Evolutionary conservation across 2,113 vertebrate species (phyloP).

Genomic region (Ploceus nigricollis): DNA sequence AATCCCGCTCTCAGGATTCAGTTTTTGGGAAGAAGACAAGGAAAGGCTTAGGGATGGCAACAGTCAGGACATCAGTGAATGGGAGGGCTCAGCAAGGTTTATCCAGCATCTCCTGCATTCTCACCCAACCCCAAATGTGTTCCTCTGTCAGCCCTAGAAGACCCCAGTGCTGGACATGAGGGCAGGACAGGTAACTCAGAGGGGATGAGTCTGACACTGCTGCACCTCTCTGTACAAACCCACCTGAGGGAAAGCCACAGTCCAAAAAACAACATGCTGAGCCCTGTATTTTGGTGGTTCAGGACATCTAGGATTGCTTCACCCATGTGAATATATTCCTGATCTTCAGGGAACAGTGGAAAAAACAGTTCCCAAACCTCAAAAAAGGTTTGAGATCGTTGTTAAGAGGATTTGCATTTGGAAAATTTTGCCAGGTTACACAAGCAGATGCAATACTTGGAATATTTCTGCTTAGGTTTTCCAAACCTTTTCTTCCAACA

Average conservation of each 20-base stretch:
- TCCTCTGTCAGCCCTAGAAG: neutral
- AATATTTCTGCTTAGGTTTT: slow-evolving; percentile 30
- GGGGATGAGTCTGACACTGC: rapidly evolving
- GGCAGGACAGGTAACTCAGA: rapidly evolving
- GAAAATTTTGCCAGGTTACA: slow-evolving; percentile 36
- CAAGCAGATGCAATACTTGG: neutral
- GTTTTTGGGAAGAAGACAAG: neutral
- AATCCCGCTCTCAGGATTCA: neutral
- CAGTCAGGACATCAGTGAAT: neutral
- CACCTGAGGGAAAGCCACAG: neutral
- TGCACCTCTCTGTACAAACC: neutral
- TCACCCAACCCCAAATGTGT: neutral
- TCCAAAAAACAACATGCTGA: neutral
- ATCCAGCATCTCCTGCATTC: neutral
- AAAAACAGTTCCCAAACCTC: slow-evolving; percentile 28
- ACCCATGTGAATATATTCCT: neutral
- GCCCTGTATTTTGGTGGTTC: neutral
- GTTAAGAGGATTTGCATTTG: slow-evolving; percentile 26
- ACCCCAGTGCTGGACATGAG: neutral
- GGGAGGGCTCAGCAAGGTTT: neutral
- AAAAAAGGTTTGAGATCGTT: neutral
- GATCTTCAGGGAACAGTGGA: neutral
- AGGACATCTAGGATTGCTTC: neutral
- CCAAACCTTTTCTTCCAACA: neutral
- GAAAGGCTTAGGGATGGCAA: neutral